phyloP scores from a whole-genome alignment of 2,888 invertebrate species.

The Galerucella pusilla region DNA sequence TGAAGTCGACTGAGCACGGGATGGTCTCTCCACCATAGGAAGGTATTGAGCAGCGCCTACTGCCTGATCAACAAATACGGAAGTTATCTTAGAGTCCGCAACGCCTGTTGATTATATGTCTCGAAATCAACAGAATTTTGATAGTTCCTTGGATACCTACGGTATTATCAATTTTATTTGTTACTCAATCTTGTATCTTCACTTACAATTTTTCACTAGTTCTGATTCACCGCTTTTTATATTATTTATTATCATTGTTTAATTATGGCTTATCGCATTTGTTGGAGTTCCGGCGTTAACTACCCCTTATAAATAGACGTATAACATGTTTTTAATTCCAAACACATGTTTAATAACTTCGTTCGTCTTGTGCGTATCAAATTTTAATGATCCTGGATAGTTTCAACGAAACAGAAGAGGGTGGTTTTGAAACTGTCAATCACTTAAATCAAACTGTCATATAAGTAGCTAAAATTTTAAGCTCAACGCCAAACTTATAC shows the following conservation, averaged over 20 bases:
- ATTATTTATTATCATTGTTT: background rate
- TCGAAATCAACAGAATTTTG: too few species aligned
- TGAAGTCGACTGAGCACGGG: too few species aligned
- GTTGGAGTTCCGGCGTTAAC: slow-evolving; percentile 4
- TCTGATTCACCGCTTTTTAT: too few species aligned
- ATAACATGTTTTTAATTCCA: slow-evolving; percentile 17
- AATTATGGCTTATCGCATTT: background rate
- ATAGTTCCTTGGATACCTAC: too few species aligned
- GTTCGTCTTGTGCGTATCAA: slow-evolving; percentile 32
- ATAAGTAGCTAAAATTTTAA: slow-evolving; percentile 42
- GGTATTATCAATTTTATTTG: too few species aligned
- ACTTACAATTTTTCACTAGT: too few species aligned
- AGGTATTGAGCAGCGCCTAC: too few species aligned
- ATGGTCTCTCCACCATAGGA: too few species aligned
- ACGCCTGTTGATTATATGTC: too few species aligned
- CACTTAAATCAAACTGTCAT: slow-evolving; percentile 51
- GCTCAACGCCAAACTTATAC: slow-evolving; percentile 37
- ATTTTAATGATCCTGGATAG: slow-evolving; percentile 35
- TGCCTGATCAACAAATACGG: too few species aligned
- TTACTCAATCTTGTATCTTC: too few species aligned
- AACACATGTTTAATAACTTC: slow-evolving; percentile 25
- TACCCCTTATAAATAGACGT: slow-evolving; percentile 11
- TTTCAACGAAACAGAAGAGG: slow-evolving; percentile 30
- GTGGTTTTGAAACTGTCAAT: slow-evolving; percentile 47
- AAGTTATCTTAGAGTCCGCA: too few species aligned